Conservation (phyloP, 2,113 vertebrate species). For the Catharus minimus region DNA sequence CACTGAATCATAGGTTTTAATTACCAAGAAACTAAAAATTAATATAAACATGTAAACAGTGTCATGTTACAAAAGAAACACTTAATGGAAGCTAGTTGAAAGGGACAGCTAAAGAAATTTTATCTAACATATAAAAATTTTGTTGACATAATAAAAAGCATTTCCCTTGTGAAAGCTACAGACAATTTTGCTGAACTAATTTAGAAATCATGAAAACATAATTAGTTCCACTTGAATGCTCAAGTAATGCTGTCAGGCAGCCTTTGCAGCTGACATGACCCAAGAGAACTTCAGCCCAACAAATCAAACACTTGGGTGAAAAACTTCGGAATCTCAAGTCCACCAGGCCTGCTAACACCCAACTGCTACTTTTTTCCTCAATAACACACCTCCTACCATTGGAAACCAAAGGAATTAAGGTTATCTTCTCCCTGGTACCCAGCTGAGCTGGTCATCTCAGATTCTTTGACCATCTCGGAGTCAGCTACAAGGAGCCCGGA, state of each 20-base stretch:
- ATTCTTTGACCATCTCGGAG: neutral
- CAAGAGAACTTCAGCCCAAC: constrained; percentile 10
- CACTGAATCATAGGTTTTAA: neutral
- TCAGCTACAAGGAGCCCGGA: neutral
- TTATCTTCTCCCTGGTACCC: neutral
- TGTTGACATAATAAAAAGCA: constrained; percentile 68
- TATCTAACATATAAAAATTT: constrained; percentile 20
- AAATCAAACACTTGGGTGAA: constrained; percentile 42
- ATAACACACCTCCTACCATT: neutral
- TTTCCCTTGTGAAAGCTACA: constrained; percentile 50
- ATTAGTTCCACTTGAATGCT: constrained; percentile 63
- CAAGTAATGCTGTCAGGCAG: constrained; percentile 54
- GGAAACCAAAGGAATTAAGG: neutral
- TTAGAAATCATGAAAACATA: constrained; percentile 68
- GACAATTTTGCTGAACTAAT: constrained; percentile 61
- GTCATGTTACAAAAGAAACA: neutral
- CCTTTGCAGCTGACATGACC: constrained; percentile 27
- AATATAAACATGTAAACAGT: neutral
- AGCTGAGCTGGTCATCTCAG: neutral
- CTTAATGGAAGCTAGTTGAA: neutral
- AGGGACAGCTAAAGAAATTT: constrained; percentile 6
- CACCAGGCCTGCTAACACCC: neutral
- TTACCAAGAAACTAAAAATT: neutral
- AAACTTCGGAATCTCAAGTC: neutral
- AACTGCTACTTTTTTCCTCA: neutral